Base-by-base conservation (phyloP, 1,140 invertebrate genomes). In the Drosophila tropicalis region DNA sequence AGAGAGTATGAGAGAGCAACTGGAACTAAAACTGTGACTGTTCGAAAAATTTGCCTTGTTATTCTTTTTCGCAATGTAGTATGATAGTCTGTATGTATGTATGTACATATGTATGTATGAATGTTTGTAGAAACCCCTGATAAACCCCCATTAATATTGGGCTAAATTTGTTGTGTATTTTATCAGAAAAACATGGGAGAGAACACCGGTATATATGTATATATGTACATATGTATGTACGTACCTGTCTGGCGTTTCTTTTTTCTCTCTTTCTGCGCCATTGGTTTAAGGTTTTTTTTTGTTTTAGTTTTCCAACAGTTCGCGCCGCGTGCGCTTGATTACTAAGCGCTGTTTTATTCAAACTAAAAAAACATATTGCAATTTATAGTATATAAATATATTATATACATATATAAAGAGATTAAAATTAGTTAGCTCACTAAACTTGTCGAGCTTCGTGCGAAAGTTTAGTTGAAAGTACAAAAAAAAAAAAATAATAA, bases 301-400 rank as follows among this genome's bases (percentile, higher is more conserved):
- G 56, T 36, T 69, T 86, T 73, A 87, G 83, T 82, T 87, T 86
- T 82, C 63, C 82, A 76, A 44, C 72, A 68, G 84, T 61, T 67
- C 67, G 83, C 82, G 64, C 73, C 67, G 76, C 72, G 83, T 86
- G 83, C 67, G 82, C 79, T 87, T 67, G 57, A 66, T 62, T 58
- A 60, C 66, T 83, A 76, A 76, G 69, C 73, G 74, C 44, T 56
- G 74, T 15, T 34, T 68, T 63, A 32, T 58, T 47, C 51, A 60
- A 61, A 3, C 36, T 39, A 29, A 34, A 40, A 55, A 60, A 60
- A 47, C 36, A 19, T 36, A 71, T 62, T 39, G 4, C 13, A 29
- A 56, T 19, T 22, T 51, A 57, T 57, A 32, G 34, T 34, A 57
- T 51, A 51, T 51, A 51, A 22, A 51, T 12, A 22, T 22, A 22